These are phyloP conservation scores for Leucania comma DNA, from an alignment of 2,888 invertebrate species.

Conservation along the genomic window DNA sequence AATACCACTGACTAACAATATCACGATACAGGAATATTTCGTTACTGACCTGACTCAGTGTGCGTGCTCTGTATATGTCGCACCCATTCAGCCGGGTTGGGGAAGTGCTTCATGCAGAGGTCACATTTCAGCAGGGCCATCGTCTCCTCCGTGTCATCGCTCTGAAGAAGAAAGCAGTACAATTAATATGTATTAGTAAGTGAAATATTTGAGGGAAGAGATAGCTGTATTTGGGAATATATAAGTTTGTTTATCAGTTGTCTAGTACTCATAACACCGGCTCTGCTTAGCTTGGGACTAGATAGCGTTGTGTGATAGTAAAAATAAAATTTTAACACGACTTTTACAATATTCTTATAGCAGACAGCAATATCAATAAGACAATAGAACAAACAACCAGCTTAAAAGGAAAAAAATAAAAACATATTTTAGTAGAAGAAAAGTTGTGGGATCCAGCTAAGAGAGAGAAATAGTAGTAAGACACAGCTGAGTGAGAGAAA, in stretches of 20 bases:
- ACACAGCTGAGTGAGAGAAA: neutral
- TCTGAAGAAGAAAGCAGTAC: conserved; percentile 76
- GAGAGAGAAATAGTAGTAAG: neutral
- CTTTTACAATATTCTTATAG: no score
- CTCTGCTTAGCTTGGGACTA: no score
- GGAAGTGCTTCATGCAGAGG: conserved; percentile 93
- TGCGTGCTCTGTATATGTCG: conserved; percentile 96
- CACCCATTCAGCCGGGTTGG: conserved; percentile 96
- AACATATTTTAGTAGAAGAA: no score
- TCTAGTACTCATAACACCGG: no score
- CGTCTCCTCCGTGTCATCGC: conserved; percentile 93
- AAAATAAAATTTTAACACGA: no score
- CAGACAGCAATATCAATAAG: no score
- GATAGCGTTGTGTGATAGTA: no score
- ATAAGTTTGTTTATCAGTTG: no score
- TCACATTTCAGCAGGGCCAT: conserved; percentile 95
- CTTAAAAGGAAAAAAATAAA: no score
- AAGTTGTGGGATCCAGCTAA: neutral
- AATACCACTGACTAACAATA: neutral
- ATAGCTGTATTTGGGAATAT: no score
- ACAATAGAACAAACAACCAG: no score
- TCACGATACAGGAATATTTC: neutral
- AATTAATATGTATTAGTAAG: neutral
- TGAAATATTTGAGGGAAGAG: neutral
- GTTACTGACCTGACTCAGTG: conserved; percentile 92